Percentiles rank a stretch among this genome's conserved stretches.
These are phyloP conservation scores for Lepidurus packardi DNA, from an alignment of 1,140 invertebrate genomes.

Conservation along the genomic window DNA sequence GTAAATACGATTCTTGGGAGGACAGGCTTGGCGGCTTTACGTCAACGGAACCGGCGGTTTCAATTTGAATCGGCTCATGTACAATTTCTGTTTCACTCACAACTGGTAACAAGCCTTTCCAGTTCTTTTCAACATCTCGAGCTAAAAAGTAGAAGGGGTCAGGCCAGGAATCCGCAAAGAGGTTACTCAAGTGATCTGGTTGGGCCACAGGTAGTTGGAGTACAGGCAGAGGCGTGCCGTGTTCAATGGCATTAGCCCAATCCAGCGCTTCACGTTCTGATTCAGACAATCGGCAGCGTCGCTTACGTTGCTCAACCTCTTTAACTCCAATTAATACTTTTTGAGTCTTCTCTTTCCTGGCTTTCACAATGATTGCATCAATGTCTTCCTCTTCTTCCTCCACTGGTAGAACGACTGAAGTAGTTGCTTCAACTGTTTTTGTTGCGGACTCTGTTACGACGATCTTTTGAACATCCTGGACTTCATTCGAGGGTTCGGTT, in stretches of 20 bases:
- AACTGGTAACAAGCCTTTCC: slow-evolving; percentile 25
- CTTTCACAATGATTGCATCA: neutral
- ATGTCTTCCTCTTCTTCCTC: slow-evolving; percentile 23
- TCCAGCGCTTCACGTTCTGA: slow-evolving; percentile 36
- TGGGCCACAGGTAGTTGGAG: neutral
- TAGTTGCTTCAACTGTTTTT: slow-evolving; percentile 31
- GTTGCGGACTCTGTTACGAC: slow-evolving; percentile 27
- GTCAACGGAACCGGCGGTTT: neutral
- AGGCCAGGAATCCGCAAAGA: slow-evolving; percentile 35
- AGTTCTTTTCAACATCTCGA: slow-evolving; percentile 30
- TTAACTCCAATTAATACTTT: slow-evolving; percentile 26
- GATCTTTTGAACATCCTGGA: slow-evolving; percentile 37
- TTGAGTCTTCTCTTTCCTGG: slow-evolving; percentile 21
- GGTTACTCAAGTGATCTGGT: slow-evolving; percentile 19
- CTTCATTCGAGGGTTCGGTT: slow-evolving; percentile 36
- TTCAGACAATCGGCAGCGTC: slow-evolving; percentile 36
- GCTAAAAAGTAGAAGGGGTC: slow-evolving; percentile 31
- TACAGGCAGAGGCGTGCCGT: slow-evolving; percentile 26
- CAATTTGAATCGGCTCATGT: neutral
- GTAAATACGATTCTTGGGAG: slow-evolving; percentile 29
- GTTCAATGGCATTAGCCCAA: slow-evolving; percentile 38
- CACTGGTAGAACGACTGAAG: neutral
- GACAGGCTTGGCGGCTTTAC: neutral
- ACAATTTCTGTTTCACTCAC: neutral
- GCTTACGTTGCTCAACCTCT: slow-evolving; percentile 29